Evolutionary conservation across 1,140 invertebrate genomes (phyloP).

Genomic region (Sinella curviseta): DNA sequence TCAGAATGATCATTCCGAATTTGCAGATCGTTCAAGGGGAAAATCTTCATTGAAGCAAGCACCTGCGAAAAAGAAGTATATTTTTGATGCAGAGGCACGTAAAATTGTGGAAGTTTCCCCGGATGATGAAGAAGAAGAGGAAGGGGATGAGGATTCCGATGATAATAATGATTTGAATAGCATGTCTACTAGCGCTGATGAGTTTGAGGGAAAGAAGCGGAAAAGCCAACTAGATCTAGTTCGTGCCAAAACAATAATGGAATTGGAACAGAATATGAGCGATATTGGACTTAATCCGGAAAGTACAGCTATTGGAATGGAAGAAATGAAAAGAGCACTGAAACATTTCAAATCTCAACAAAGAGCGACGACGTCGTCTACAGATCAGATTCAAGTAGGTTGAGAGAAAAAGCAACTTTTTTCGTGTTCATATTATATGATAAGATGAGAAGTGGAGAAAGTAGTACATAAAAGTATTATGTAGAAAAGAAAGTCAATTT

Average conservation of each 20-base stretch:
- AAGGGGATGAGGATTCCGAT: neutral
- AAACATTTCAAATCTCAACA: neutral
- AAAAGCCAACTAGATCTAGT: conserved; percentile 14
- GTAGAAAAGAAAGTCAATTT: too few relatives aligned
- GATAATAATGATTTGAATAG: conserved; percentile 5
- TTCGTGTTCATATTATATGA: too few relatives aligned
- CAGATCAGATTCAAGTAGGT: neutral
- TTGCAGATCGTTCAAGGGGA: neutral
- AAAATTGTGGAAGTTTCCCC: neutral
- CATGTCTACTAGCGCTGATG: neutral
- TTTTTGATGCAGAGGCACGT: conserved; percentile 14
- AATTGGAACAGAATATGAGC: conserved; percentile 3
- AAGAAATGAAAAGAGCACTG: conserved; percentile 15
- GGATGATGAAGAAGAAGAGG: conserved; percentile 8
- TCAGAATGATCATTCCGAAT: neutral
- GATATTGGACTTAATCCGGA: conserved; percentile 22
- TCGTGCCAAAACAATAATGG: conserved; percentile 17
- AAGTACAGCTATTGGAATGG: conserved; percentile 5
- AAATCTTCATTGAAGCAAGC: neutral
- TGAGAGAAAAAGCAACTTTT: neutral
- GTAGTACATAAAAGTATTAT: too few relatives aligned
- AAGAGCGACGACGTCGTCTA: neutral
- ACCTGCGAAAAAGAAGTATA: neutral
- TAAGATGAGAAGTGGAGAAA: too few relatives aligned
- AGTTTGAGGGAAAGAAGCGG: neutral